phyloP scores from a whole-genome alignment of 2,888 invertebrate species.

The Euphydryas editha region DNA sequence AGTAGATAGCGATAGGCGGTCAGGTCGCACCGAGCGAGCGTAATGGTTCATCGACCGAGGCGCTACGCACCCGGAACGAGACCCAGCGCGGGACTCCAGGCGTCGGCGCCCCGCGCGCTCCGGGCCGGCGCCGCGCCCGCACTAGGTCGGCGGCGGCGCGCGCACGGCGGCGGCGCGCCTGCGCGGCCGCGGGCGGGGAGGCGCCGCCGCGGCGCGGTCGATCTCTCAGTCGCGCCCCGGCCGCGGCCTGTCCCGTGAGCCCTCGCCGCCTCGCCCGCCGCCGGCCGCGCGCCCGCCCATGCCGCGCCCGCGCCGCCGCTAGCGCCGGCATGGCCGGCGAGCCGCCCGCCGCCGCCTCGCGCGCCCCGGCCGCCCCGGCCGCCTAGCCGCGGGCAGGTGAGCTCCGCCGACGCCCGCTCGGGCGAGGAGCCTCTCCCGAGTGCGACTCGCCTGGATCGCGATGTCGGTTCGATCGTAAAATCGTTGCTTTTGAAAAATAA shows the following conservation, averaged over 20 bases:
- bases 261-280: conserved; percentile 36
- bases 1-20: conserved; percentile 47
- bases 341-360: conserved; percentile 49
- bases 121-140: conserved; percentile 37
- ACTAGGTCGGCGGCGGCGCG: conserved; percentile 41
- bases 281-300: conserved; percentile 37
- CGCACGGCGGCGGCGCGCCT: conserved; percentile 49
- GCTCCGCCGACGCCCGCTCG: conserved; percentile 39
- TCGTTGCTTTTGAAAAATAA: neutral
- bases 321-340: conserved; percentile 60
- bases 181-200: conserved; percentile 59
- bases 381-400: conserved; percentile 50
- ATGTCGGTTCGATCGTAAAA: neutral
- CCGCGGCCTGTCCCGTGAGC: too few species aligned
- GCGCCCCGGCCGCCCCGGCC: conserved; percentile 31
- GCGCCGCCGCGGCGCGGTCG: conserved; percentile 37
- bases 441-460: conserved; percentile 24
- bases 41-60: conserved; percentile 42
- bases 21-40: conserved; percentile 32
- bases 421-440: too few species aligned
- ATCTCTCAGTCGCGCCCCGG: too few species aligned
- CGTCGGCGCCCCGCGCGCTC: conserved; percentile 36
- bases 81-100: conserved; percentile 29
- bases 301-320: conserved; percentile 60
- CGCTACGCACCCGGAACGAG: conserved; percentile 31